Conservation (phyloP, 2,113 vertebrate species). For the Galbula dea region DNA sequence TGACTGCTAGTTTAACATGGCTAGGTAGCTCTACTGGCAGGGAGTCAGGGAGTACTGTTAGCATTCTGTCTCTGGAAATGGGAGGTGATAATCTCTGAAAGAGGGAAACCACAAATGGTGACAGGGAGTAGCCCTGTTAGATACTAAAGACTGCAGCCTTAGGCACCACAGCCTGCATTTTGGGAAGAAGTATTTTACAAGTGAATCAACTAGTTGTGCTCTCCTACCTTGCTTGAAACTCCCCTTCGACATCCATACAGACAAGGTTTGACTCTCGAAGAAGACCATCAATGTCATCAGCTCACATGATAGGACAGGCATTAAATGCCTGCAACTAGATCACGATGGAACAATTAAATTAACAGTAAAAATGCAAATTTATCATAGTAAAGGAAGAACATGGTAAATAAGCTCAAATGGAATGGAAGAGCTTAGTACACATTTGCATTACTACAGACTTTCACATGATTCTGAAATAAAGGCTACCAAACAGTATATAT, state of each 20-base stretch:
- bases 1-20: neutral
- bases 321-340: neutral
- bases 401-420: neutral
- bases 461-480: neutral
- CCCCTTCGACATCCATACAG: neutral
- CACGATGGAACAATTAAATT: neutral
- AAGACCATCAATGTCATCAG: neutral
- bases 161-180: fast-evolving
- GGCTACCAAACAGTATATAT: neutral
- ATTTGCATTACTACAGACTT: neutral
- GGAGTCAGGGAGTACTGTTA: neutral
- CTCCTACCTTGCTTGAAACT: neutral
- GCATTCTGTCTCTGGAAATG: neutral
- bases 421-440: neutral
- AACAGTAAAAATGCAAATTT: neutral
- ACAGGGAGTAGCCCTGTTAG: neutral
- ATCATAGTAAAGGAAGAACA: neutral
- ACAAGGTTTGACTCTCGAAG: neutral
- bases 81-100: neutral
- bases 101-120: fast-evolving
- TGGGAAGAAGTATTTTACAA: neutral
- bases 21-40: neutral
- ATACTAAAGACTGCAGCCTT: neutral
- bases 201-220: neutral
- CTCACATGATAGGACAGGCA: neutral